Percentiles rank a stretch among this genome's conserved stretches.
phyloP scores from a whole-genome alignment of 1,140 invertebrate species.

The Plodia interpunctella region DNA sequence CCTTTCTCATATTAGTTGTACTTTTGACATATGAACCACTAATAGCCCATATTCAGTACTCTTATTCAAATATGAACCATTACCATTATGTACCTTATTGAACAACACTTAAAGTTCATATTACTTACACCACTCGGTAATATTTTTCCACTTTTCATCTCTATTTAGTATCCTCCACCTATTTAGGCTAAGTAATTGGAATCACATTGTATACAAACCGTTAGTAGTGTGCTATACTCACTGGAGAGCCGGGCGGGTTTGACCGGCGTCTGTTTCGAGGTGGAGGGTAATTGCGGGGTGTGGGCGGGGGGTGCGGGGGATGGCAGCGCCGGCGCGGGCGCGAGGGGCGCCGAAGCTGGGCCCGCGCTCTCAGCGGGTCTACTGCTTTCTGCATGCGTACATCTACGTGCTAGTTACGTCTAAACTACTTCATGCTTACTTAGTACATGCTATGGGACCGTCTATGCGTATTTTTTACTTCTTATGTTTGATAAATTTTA shows the following conservation, averaged over 20 bases:
- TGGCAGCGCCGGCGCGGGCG: constrained; percentile 16
- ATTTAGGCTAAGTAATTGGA: background rate
- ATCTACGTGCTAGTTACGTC: constrained; percentile 68
- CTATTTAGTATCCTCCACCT: background rate
- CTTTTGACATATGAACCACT: too few species aligned
- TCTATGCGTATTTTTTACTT: constrained; percentile 17
- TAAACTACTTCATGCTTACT: constrained; percentile 41
- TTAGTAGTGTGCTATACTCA: constrained; percentile 41
- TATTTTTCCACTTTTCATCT: background rate
- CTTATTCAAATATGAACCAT: too few species aligned
- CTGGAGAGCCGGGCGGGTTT: constrained; percentile 66
- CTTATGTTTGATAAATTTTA: background rate
- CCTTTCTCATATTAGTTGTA: too few species aligned
- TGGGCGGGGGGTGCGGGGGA: constrained; percentile 16
- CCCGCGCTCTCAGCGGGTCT: constrained; percentile 4
- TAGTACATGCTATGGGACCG: constrained; percentile 40
- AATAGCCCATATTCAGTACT: too few species aligned
- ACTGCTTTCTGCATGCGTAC: constrained; percentile 61
- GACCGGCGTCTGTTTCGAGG: constrained; percentile 57
- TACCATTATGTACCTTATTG: too few species aligned
- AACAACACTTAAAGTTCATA: too few species aligned
- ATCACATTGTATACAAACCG: background rate
- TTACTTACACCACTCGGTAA: too few species aligned
- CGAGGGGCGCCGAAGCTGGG: constrained; percentile 25
- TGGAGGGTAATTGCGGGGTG: constrained; percentile 35